Percentiles rank a stretch among this genome's conserved stretches.
Conservation (phyloP, 2,888 invertebrate genomes). For the Phyto melanocephala region DNA sequence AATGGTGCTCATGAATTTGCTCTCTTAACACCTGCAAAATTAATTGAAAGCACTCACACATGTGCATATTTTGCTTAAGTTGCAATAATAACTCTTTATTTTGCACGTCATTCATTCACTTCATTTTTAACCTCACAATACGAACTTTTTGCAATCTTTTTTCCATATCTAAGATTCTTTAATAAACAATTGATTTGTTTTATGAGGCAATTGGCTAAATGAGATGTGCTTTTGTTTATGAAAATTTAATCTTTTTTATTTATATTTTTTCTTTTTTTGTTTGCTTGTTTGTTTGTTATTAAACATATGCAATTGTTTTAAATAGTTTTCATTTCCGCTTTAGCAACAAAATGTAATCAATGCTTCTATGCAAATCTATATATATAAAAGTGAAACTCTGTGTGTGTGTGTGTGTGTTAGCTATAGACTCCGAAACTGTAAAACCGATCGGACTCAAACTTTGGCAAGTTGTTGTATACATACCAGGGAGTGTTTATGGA, state of each 20-base stretch:
- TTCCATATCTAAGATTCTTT: background rate
- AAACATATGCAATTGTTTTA: background rate
- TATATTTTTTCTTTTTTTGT: background rate
- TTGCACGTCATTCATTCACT: background rate
- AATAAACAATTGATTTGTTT: conserved; percentile 40
- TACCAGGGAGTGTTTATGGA: too few species aligned
- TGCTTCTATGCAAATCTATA: too few species aligned
- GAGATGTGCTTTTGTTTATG: background rate
- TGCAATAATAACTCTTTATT: conserved; percentile 7
- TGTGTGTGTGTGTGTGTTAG: too few species aligned
- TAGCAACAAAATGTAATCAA: background rate
- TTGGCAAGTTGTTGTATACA: too few species aligned
- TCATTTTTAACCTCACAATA: background rate
- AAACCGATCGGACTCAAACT: too few species aligned
- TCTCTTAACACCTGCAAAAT: conserved; percentile 28
- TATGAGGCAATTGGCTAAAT: conserved; percentile 44
- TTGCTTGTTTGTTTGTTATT: background rate
- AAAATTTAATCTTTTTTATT: background rate
- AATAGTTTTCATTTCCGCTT: background rate
- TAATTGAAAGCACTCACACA: background rate
- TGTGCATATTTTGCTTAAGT: background rate
- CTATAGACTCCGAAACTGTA: too few species aligned
- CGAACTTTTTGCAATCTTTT: background rate
- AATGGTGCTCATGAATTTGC: conserved; percentile 26
- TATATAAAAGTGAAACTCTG: too few species aligned